Evolutionary conservation across 35 echinoderm and acorn worm species (phyloP).

Genomic region (Heliocidaris tuberculata): DNA sequence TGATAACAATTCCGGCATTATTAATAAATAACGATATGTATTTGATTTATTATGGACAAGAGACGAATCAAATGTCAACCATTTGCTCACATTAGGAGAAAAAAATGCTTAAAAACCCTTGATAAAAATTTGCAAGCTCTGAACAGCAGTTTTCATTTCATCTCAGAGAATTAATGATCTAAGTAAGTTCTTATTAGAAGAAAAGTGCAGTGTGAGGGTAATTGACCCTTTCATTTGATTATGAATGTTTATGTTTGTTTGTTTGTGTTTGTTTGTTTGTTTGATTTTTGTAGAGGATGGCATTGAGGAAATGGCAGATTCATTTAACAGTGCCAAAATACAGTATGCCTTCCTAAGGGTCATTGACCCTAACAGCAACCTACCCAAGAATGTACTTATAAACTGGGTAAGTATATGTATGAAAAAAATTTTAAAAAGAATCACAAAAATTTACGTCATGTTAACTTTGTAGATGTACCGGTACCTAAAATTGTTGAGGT

Average conservation of each 20-base stretch:
- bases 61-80: no score
- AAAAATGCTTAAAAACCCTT: not conserved
- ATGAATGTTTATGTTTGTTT: not conserved
- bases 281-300: constrained; percentile 72
- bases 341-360: constrained; percentile 86
- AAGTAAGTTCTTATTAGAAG: not conserved
- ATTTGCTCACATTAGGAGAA: no score
- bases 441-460: no score
- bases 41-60: no score
- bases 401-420: constrained; percentile 85
- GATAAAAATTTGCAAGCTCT: not conserved
- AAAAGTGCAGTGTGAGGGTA: not conserved
- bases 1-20: no score
- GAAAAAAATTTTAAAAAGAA: not conserved
- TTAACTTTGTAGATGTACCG: no score
- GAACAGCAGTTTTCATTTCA: not conserved
- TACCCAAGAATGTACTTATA: constrained; percentile 90
- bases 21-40: no score
- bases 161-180: not conserved
- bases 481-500: no score
- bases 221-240: no score
- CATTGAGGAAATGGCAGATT: constrained; percentile 88
- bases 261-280: constrained; percentile 22
- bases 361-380: constrained; percentile 86
- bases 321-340: constrained; percentile 79